Conservation (phyloP, 2,797 vertebrate species). For the Rhabdophis nuchalis region DNA sequence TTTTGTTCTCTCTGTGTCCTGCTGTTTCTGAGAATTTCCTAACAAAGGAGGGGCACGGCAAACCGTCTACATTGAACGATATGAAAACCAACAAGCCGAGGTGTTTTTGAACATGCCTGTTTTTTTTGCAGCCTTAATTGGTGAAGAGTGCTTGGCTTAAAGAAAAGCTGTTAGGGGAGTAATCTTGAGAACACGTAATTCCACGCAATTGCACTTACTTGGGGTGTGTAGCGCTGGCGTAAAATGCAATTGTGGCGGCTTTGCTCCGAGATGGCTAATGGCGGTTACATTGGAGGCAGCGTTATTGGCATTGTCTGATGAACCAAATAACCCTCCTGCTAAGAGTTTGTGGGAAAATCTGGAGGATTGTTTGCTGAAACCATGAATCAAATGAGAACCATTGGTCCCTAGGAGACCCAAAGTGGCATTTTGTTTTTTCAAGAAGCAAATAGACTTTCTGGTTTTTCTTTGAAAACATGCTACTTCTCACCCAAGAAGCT, state of each 20-base stretch:
- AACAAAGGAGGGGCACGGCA: constrained; percentile 25
- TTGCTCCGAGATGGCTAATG: not conserved
- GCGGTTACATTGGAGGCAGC: constrained; percentile 9
- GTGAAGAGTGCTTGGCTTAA: not conserved
- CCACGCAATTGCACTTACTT: not conserved
- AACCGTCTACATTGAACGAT: constrained; percentile 21
- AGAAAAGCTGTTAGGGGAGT: not conserved
- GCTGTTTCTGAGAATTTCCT: constrained; percentile 47
- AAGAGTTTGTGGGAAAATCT: not conserved
- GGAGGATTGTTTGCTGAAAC: not conserved
- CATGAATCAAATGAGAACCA: rapidly evolving
- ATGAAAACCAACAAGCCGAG: constrained; percentile 10
- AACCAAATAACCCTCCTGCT: not conserved
- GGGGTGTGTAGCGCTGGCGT: rapidly evolving
- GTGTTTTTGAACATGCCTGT: constrained; percentile 20
- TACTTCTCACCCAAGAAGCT: too few relatives aligned
- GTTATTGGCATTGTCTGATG: not conserved
- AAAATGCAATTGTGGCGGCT: not conserved
- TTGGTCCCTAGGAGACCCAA: not conserved
- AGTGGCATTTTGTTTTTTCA: too few relatives aligned
- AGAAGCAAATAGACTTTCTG: too few relatives aligned
- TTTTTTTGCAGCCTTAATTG: not conserved
- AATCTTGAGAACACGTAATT: rapidly evolving
- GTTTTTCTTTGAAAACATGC: too few relatives aligned
- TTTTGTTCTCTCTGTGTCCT: constrained; percentile 8